Base-by-base conservation (phyloP, 1,140 invertebrate species). In the Zaprionus vittiger region DNA sequence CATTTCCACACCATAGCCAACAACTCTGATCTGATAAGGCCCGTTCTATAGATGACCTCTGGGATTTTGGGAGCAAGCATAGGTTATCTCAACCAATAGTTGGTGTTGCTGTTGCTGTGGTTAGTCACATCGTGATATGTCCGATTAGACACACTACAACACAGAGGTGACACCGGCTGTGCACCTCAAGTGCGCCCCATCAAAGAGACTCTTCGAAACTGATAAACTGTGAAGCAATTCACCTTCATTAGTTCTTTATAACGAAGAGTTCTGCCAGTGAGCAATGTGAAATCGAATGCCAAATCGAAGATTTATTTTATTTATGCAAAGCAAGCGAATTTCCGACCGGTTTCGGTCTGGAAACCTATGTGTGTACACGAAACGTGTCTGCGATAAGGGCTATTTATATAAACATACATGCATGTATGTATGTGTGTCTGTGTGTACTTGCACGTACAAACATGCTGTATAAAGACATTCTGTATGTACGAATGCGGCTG, bases 81-180 rank as follows among this genome's bases (percentile, higher is more conserved):
- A 52, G 47, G 47, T 52, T 52, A 52, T 52, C 47, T 24, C 4
- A 12, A 14, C 47, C 20, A 14, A 52, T 14, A 52, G 47, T 49
- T 49, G 17, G n/a, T 47, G n/a, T 49, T 20, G 22, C 2, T 55
- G 47, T 52, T 49, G 20, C 20, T 49, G 17, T 49, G 47, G 12
- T 55, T 56, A 56, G 26, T 28, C 26, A 56, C 26, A 26, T 9
- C 54, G 54, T 26, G 54, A 56, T 80, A 77, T 64, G 73, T 49
- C 34, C 64, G 73, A 83, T 77, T 77, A 69, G 34, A 61, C 15
- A 7, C 26, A 49, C 41, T 38, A 31, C 31, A 54, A 41, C 20
- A 54, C 67, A 83, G 79, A 85, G 83, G 79, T 86, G 83, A 85
- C 75, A 52, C 47, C 79, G 73, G 54, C 64, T 47, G 5, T 11